Base-by-base conservation (phyloP, 2,888 invertebrate genomes). In the Helleia helle region DNA sequence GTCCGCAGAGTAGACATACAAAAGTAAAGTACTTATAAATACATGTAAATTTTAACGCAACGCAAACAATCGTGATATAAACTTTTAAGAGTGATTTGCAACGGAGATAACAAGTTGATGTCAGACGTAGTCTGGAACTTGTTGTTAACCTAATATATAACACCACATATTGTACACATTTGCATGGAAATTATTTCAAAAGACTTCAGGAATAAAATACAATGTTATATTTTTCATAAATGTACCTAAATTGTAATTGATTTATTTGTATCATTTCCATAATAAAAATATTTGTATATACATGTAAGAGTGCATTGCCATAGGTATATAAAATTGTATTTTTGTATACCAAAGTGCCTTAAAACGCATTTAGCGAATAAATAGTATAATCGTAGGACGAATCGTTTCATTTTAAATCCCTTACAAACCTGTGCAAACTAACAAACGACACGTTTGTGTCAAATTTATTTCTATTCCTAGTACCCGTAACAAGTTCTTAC, bases 1-100 rank as follows among this genome's bases (percentile, higher is more conserved):
- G 85, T 86, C 0, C 79, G 65, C 53, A 74, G 70, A 56, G 63
- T 79, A 2, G 70, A 73, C 45, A 36, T 71, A 11, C 70, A 65
- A 40, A 52, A 69, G 15, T 40, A 14, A 45, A 25, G 24, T 2
- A 11, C 8, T 8, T 30, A 17, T n/a, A 12, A 1, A 17, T 26
- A 36, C 11, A 24, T 6, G n/a, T 11, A 27, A 11, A 11, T 11
- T n/a, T 9, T 27, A 26, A 1, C 28, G 26, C 15, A 14, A 17
- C 14, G 11, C 37, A 34, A 9, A 29, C 28, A 29, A 34, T 22
- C 34, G 12, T 34, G 18, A 12, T 34, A 11, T 11, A 34, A 34
- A 34, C 17, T 22, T 22, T 34, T 22, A n/a, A 17, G 22, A 34
- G 22, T 34, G 22, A 18, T 22, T 12, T 18, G 34, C 34, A 22